phyloP scores from a whole-genome alignment of 2,888 invertebrate genomes.

The Volucella bombylans region DNA sequence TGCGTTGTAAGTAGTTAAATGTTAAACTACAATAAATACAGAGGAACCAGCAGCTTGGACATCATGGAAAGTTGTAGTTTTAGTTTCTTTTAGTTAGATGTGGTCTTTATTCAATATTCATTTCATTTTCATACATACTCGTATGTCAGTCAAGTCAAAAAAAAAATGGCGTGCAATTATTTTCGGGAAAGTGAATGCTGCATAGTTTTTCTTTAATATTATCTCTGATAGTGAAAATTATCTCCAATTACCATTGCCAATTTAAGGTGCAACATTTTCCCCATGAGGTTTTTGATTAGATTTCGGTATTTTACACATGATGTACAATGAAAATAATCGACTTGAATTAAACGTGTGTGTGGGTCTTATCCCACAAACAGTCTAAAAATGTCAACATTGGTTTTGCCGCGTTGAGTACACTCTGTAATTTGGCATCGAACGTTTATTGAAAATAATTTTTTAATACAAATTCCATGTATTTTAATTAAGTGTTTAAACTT shows the following conservation, averaged over 20 bases:
- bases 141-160: no score
- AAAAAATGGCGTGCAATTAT: slow-evolving; percentile 69
- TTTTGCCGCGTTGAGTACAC: slow-evolving; percentile 69
- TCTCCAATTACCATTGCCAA: background rate
- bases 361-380: slow-evolving; percentile 53
- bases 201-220: slow-evolving; percentile 36
- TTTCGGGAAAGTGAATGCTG: slow-evolving; percentile 35
- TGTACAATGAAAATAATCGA: slow-evolving; percentile 4
- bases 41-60: no score
- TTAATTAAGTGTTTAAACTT: background rate
- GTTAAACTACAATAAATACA: no score
- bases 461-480: background rate
- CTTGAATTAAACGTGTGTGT: slow-evolving; percentile 32
- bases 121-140: no score
- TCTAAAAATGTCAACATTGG: slow-evolving; percentile 67
- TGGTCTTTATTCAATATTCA: no score
- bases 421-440: slow-evolving; percentile 1
- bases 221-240: background rate
- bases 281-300: background rate
- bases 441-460: slow-evolving; percentile 7
- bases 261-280: background rate
- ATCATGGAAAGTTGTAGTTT: no score
- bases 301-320: slow-evolving; percentile 19
- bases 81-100: no score
- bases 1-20: no score